A percentile compares a stretch with the other conserved stretches of the same genome.
Evolutionary conservation across 2,888 invertebrate species (phyloP).

Genomic region (Maniola hyperantus): DNA sequence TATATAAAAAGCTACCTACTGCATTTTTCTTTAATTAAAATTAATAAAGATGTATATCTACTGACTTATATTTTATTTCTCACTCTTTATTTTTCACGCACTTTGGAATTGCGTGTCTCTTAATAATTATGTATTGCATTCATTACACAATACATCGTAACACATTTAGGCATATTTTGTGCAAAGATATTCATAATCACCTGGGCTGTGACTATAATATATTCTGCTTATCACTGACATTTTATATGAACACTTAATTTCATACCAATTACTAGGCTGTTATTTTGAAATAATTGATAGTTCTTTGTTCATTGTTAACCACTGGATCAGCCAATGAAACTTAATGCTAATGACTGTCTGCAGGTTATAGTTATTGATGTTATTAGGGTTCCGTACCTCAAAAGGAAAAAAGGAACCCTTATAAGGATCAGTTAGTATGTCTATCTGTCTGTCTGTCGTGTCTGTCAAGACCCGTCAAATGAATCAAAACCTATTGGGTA

Average conservation of each 20-base stretch:
- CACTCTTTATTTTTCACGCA: neutral
- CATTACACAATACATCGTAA: too few species aligned
- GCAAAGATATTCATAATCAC: conserved; percentile 1
- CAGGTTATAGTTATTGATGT: conserved; percentile 15
- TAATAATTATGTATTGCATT: conserved; percentile 1
- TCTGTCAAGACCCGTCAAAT: too few species aligned
- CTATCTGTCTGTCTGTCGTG: too few species aligned
- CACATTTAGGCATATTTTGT: neutral
- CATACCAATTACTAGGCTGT: conserved; percentile 5
- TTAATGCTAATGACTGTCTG: conserved; percentile 23
- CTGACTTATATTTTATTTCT: neutral
- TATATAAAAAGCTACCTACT: too few species aligned
- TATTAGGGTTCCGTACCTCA: too few species aligned
- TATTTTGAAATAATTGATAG: conserved; percentile 17
- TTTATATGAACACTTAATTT: conserved; percentile 5
- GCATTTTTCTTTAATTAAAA: too few species aligned
- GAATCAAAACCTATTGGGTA: too few species aligned
- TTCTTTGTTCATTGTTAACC: conserved; percentile 25
- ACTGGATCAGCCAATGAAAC: conserved; percentile 23
- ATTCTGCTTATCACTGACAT: neutral
- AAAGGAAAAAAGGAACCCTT: too few species aligned
- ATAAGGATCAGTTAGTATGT: too few species aligned
- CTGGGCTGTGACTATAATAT: neutral
- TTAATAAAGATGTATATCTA: too few species aligned
- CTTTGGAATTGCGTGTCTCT: neutral